Base-by-base conservation (phyloP, 2,113 vertebrate genomes). In the Apodemus speciosus region DNA sequence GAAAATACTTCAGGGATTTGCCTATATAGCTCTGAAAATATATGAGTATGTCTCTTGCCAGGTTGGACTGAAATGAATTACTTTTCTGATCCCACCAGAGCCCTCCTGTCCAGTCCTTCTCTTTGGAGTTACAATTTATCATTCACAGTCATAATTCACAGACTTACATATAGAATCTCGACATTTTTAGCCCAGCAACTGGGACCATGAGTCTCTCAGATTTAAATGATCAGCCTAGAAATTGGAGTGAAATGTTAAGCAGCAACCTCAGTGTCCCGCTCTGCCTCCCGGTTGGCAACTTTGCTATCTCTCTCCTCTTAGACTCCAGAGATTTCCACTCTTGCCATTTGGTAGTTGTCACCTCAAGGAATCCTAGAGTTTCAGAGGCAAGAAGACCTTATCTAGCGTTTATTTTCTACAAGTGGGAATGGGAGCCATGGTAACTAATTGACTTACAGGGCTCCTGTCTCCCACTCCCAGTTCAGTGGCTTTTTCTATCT, bases 41-140 rank as follows among this genome's bases (percentile, higher is more conserved):
- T 94, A 96, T 97, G 96, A 96, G 83, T 88, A 5, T 86, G 96
- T 93, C 86, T 94, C 91, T 76, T 18, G 79, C 91, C 62, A 89
- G 64, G 56, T 88, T 93, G 94, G 71, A 94, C 86, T 90, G n/a
- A 96, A 97, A 97, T 96, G 84, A 95, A 95, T 97, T 97, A 92
- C 95, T 90, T 96, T 80, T 93, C 91, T 96, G 95, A 95, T 95
- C 95, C 97, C 96, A 91, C 88, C 93, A 96, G 94, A 96, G 89
- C 96, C 90, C 93, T 95, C 84, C 79, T 90, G 92, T 95, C 64
- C 38, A 92, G 85, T 88, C 88, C 94, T 94, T 93, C 56, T 69
- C 90, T 88, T 93, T 87, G 46, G 77, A 93, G 90, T 94, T 94
- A 95, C 51, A 89, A 96, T 96, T 92, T 95, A 90, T 97, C 96